Percentiles rank a stretch among this genome's conserved stretches.
Evolutionary conservation across 2,113 vertebrate genomes (phyloP).

Genomic region (Sminthopsis crassicaudata): DNA sequence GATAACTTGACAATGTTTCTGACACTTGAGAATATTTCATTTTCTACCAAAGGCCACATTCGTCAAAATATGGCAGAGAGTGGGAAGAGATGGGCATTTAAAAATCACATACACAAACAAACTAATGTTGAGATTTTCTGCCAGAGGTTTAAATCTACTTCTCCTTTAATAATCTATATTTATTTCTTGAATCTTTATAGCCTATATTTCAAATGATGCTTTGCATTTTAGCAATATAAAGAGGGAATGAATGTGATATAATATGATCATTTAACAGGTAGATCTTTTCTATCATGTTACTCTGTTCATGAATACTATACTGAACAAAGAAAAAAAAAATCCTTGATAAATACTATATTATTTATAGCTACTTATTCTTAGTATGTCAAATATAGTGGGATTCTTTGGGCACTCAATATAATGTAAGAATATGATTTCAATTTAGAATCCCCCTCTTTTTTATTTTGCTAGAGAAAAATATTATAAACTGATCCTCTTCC

Average conservation of each 20-base stretch:
- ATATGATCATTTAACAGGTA: background rate
- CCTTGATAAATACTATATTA: background rate
- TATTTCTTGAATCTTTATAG: constrained; percentile 13
- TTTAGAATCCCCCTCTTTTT: background rate
- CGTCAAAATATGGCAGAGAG: constrained; percentile 25
- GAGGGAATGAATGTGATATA: background rate
- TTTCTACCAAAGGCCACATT: background rate
- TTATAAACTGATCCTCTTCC: background rate
- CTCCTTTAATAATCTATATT: constrained; percentile 17
- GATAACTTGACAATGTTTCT: constrained; percentile 22
- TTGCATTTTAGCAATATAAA: constrained; percentile 32
- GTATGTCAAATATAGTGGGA: background rate
- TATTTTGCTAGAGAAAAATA: background rate
- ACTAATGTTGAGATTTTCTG: background rate
- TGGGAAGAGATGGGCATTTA: constrained; percentile 22
- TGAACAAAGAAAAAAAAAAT: background rate
- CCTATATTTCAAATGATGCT: background rate
- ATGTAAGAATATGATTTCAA: background rate
- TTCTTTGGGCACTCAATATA: background rate
- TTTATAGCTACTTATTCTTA: background rate
- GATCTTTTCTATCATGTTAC: constrained; percentile 4
- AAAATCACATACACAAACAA: background rate
- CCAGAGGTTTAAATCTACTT: background rate
- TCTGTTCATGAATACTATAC: background rate
- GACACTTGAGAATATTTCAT: constrained; percentile 33